Conservation (phyloP, 2,797 vertebrate genomes). For the Ceryle rudis region DNA sequence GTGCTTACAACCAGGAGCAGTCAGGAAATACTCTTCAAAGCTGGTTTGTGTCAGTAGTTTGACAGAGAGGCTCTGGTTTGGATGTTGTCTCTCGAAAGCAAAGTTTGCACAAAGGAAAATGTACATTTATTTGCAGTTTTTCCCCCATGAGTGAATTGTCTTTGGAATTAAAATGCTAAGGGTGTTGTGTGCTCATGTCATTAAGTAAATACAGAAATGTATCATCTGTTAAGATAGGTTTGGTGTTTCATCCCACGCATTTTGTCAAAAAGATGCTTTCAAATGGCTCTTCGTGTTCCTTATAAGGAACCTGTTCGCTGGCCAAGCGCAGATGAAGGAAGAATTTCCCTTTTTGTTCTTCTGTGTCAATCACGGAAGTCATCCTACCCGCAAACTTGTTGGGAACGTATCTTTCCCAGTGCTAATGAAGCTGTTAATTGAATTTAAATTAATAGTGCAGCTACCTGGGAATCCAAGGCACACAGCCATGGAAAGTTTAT, state of each 20-base stretch:
- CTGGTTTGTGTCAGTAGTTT: neutral
- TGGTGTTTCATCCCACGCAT: neutral
- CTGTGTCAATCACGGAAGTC: neutral
- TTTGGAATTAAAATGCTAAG: neutral
- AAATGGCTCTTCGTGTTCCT: neutral
- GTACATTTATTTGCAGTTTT: neutral
- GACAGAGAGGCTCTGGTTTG: neutral
- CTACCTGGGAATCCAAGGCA: neutral
- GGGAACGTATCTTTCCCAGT: neutral
- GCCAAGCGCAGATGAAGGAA: neutral
- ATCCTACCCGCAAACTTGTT: neutral
- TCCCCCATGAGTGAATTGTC: neutral
- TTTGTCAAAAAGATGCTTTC: neutral
- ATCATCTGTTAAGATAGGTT: neutral
- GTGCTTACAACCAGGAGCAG: fast-evolving
- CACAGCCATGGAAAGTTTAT: neutral
- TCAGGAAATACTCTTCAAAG: neutral
- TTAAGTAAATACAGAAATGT: neutral
- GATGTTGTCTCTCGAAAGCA: neutral
- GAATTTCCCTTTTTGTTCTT: neutral
- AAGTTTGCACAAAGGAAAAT: neutral
- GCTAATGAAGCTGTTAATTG: neutral
- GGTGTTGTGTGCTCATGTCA: neutral
- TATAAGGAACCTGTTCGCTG: neutral
- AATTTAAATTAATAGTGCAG: neutral